Conservation (phyloP, 2,797 vertebrate genomes). For the Forpus xanthops region DNA sequence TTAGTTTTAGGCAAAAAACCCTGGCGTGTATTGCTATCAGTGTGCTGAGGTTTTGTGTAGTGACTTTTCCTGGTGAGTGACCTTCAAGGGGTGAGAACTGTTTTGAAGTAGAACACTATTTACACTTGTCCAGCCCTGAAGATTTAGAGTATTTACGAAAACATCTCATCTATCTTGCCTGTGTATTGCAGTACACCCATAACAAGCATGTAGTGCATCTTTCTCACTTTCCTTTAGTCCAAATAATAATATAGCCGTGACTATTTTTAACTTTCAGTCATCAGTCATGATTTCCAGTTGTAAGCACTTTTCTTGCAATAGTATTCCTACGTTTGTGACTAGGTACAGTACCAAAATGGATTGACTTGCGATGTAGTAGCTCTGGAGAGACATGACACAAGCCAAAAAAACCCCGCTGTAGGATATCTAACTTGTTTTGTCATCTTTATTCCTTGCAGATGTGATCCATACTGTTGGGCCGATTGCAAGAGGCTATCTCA, state of each 20-base stretch:
- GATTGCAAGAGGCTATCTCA: conserved; percentile 91
- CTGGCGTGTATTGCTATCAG: fast-evolving
- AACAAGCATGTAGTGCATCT: neutral
- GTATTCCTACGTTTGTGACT: neutral
- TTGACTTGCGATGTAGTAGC: fast-evolving
- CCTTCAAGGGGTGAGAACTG: neutral
- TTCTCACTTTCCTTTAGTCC: neutral
- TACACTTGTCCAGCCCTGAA: neutral
- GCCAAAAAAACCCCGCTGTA: neutral
- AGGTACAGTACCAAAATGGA: neutral
- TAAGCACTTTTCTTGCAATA: neutral
- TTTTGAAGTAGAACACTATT: neutral
- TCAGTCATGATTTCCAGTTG: neutral
- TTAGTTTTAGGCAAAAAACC: neutral
- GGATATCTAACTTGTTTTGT: neutral
- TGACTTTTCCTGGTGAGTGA: neutral
- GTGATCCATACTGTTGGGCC: conserved; percentile 98
- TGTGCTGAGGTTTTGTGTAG: neutral
- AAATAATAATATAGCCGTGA: neutral
- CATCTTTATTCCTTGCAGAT: conserved; percentile 77
- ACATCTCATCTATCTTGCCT: fast-evolving
- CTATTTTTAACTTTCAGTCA: neutral
- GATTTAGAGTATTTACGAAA: neutral
- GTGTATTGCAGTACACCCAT: neutral
- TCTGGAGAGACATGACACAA: neutral